Base-by-base conservation (phyloP, 2,113 vertebrate species). In the Fulmarus glacialis region DNA sequence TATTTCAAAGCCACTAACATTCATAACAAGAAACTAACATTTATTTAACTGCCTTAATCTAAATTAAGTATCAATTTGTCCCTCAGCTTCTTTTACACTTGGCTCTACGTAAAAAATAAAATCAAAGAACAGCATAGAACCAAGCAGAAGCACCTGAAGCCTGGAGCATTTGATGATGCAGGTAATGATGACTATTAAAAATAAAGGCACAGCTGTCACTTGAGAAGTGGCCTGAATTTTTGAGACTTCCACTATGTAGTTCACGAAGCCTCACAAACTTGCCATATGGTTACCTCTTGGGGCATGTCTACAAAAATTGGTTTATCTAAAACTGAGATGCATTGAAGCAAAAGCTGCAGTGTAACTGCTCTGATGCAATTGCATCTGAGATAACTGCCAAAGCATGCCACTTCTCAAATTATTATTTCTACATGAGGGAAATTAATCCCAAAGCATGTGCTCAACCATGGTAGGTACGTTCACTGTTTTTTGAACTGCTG, bases 221-320 rank as follows among this genome's bases (percentile, higher is more conserved):
- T 82, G 63, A 92, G 87, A 55, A 90, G 83, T 32, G 34, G 60
- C 12, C 60, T 59, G 75, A 89, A 93, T 89, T 95, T 91, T 89
- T 84, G 75, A 87, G 72, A 36, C 82, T 93, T 89, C 23, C 21
- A 59, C 75, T 74, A 8, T 42, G 56, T 36, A 71, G 50, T 78
- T 95, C 94, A 72, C 19, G 3, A 79, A 93, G 80, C 64, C 77
- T 96, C 64, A 87, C 24, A 97, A 74, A 70, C 60, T 95, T 89
- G 90, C 82, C 97, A 95, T 96, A 95, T 97, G 96, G 89, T 95
- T 95, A 93, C 81, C 73, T 96, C 96, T 93, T 94, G 83, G 73
- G 94, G 90, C 79, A 94, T 62, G 85, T 91, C 95, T 96, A 82
- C 92, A 87, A 66, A 90, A 88, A 94, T 85, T 68, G 85, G 34